A percentile compares a stretch with the other conserved stretches of the same genome.
phyloP scores from a whole-genome alignment of 2,888 invertebrate genomes.

The Gibbula magus region DNA sequence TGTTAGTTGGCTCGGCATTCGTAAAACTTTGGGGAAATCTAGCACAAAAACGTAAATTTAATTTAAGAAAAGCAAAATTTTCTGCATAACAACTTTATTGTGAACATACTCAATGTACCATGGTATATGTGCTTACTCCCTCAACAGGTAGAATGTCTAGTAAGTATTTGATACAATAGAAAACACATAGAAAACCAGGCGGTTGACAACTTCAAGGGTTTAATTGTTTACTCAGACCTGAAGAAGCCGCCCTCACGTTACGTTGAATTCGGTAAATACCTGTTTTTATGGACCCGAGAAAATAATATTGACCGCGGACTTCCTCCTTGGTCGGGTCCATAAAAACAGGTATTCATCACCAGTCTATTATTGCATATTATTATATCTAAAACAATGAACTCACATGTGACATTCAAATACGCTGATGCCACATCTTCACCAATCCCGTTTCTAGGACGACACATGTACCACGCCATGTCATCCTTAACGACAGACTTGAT shows the following conservation, averaged over 20 bases:
- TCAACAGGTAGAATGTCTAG: neutral
- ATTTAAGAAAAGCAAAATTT: neutral
- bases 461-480: slow-evolving; percentile 95
- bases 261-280: too few relatives aligned
- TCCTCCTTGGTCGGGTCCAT: too few relatives aligned
- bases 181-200: too few relatives aligned
- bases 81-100: neutral
- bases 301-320: too few relatives aligned
- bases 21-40: slow-evolving; percentile 97
- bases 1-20: slow-evolving; percentile 95
- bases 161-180: too few relatives aligned
- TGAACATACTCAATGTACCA: too few relatives aligned
- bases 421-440: slow-evolving; percentile 96
- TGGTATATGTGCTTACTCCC: neutral
- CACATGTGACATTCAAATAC: slow-evolving; percentile 97
- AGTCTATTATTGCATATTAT: too few relatives aligned
- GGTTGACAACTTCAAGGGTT: too few relatives aligned
- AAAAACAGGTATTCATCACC: too few relatives aligned
- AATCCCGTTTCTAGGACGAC: slow-evolving; percentile 97
- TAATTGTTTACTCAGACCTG: too few relatives aligned
- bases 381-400: slow-evolving; percentile 74
- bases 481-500: slow-evolving; percentile 95
- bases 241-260: too few relatives aligned
- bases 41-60: slow-evolving; percentile 63
- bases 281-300: too few relatives aligned